phyloP scores from a whole-genome alignment of 2,888 invertebrate genomes.

The Phyto melanocephala region DNA sequence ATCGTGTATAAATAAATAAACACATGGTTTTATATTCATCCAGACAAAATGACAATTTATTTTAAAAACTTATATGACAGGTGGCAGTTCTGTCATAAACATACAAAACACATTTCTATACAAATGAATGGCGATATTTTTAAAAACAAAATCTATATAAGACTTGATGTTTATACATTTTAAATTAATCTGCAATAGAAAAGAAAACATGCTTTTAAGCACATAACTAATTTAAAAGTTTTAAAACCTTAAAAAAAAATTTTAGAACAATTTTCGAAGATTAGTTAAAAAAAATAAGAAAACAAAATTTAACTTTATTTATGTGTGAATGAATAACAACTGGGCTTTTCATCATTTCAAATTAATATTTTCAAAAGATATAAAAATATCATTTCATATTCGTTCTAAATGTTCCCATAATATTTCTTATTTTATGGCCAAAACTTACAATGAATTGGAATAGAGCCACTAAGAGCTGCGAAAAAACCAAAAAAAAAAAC shows the following conservation, averaged over 20 bases:
- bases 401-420: constrained; percentile 39
- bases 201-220: not conserved
- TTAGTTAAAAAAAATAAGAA: not conserved
- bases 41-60: constrained; percentile 42
- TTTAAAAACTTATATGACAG: constrained; percentile 20
- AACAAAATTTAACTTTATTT: constrained; percentile 5
- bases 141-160: not conserved
- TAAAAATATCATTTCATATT: constrained; percentile 21
- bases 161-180: no score
- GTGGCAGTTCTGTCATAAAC: constrained; percentile 13
- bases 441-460: constrained; percentile 39
- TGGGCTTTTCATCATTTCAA: constrained; percentile 31
- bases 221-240: constrained; percentile 25
- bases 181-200: not conserved
- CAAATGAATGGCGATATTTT: not conserved
- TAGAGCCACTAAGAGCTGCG: not conserved
- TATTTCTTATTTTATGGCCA: constrained; percentile 45
- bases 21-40: not conserved
- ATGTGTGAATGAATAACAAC: constrained; percentile 1
- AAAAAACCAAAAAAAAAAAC: no score
- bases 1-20: no score
- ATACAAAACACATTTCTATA: not conserved
- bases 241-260: not conserved
- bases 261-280: not conserved
- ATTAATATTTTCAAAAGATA: constrained; percentile 19